Conservation (phyloP, 2,797 vertebrate species). For the Muscicapa comitata region DNA sequence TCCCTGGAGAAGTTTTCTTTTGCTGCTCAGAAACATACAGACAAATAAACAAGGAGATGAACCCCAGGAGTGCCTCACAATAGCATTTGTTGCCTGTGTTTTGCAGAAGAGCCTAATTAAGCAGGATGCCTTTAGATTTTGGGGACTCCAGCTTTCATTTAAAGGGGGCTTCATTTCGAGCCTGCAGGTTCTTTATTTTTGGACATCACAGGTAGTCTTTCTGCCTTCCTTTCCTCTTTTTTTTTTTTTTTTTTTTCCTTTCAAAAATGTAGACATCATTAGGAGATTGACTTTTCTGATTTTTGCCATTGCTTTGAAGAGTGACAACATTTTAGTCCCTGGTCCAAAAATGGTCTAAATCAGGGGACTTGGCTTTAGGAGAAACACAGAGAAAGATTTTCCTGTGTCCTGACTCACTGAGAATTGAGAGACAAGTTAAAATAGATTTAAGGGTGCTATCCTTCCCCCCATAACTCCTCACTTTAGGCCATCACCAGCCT, state of each 20-base stretch:
- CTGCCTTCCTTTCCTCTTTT: not conserved
- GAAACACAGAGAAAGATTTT: not conserved
- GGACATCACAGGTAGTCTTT: not conserved
- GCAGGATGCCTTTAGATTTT: not conserved
- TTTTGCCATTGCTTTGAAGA: not conserved
- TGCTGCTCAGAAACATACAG: slow-evolving; percentile 34
- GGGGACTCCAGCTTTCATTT: not conserved
- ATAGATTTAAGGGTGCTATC: not conserved
- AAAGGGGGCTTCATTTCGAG: not conserved
- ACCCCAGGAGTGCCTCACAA: not conserved
- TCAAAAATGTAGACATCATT: not conserved
- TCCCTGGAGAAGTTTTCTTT: slow-evolving; percentile 52
- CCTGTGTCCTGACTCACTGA: not conserved
- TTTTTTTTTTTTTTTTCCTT: not conserved
- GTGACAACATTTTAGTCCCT: not conserved
- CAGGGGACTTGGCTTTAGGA: not conserved
- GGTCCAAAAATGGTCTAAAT: not conserved
- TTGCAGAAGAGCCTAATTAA: slow-evolving; percentile 23
- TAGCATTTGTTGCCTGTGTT: not conserved
- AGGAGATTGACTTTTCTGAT: not conserved
- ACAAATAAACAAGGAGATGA: slow-evolving; percentile 32
- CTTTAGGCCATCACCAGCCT: not conserved
- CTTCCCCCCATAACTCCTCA: not conserved
- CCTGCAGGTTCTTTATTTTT: not conserved
- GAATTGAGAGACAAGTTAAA: not conserved